These are phyloP conservation scores for Iguana delicatissima DNA, from an alignment of 2,797 vertebrate genomes.

Conservation along the genomic window DNA sequence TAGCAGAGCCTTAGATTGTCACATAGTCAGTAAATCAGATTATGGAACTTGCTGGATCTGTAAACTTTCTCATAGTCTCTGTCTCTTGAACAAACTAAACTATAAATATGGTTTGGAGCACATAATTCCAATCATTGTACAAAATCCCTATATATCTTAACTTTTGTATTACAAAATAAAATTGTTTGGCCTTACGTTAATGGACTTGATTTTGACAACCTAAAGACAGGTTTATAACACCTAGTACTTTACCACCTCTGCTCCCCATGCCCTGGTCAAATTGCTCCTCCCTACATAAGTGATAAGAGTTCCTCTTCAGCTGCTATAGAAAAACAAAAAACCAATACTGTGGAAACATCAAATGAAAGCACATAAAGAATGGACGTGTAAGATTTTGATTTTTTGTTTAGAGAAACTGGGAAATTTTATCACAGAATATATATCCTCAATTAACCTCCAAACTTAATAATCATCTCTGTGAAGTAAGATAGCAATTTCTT, in stretches of 20 bases:
- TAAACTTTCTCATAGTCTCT: not conserved
- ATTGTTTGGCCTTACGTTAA: not conserved
- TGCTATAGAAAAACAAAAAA: not conserved
- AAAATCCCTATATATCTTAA: not conserved
- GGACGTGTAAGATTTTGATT: not conserved
- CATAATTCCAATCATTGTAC: too few species aligned
- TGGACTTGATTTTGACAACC: not conserved
- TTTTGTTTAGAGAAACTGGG: not conserved
- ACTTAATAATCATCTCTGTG: not conserved
- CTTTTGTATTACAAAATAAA: not conserved
- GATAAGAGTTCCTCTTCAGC: not conserved
- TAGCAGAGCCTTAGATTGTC: not conserved
- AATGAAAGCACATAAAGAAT: not conserved
- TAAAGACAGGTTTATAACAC: not conserved
- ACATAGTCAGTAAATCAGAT: not conserved
- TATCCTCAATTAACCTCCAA: not conserved
- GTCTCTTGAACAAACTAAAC: not conserved
- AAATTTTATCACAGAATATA: not conserved
- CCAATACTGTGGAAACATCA: not conserved
- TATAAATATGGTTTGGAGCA: not conserved
- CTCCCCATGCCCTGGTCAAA: not conserved
- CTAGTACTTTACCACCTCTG: not conserved
- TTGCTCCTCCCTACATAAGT: not conserved
- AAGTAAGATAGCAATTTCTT: not conserved
- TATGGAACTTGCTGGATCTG: not conserved